Evolutionary conservation across 2,113 vertebrate genomes (phyloP).

Genomic region (Siniperca knerii): DNA sequence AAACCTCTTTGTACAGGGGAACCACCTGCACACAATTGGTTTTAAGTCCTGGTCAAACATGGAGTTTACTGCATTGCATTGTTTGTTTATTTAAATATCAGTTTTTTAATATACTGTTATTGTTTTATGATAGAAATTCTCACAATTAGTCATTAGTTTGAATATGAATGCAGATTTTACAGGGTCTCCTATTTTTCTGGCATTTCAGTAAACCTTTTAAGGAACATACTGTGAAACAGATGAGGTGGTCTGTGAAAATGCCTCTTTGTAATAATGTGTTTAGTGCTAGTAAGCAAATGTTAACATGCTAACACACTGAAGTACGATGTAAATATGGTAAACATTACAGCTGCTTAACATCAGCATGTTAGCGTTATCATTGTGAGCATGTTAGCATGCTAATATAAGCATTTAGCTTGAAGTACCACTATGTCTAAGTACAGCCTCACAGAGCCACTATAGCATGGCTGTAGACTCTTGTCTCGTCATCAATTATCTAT

Average conservation of each 20-base stretch:
- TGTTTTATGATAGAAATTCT: conserved; percentile 19
- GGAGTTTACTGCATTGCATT: not conserved
- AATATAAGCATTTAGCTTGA: too few relatives aligned
- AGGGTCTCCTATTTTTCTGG: not conserved
- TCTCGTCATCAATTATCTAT: not conserved
- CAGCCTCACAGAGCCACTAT: too few relatives aligned
- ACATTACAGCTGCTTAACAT: not conserved
- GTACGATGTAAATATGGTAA: not conserved
- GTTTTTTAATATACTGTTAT: not conserved
- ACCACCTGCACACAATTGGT: conserved; percentile 22
- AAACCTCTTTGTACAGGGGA: conserved; percentile 26
- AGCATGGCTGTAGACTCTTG: not conserved
- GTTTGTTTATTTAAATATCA: conserved; percentile 18
- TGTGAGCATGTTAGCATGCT: too few relatives aligned
- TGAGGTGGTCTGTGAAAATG: not conserved
- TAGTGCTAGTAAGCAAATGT: not conserved
- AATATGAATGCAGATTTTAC: conserved; percentile 1
- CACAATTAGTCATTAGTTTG: not conserved
- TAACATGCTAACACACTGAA: not conserved
- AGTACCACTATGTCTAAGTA: too few relatives aligned
- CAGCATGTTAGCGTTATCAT: too few relatives aligned
- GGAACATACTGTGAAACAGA: not conserved
- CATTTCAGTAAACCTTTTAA: not conserved
- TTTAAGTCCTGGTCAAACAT: conserved; percentile 18
- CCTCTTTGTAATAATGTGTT: not conserved